phyloP scores from a whole-genome alignment of 2,888 invertebrate genomes.

The Unio pictorum region DNA sequence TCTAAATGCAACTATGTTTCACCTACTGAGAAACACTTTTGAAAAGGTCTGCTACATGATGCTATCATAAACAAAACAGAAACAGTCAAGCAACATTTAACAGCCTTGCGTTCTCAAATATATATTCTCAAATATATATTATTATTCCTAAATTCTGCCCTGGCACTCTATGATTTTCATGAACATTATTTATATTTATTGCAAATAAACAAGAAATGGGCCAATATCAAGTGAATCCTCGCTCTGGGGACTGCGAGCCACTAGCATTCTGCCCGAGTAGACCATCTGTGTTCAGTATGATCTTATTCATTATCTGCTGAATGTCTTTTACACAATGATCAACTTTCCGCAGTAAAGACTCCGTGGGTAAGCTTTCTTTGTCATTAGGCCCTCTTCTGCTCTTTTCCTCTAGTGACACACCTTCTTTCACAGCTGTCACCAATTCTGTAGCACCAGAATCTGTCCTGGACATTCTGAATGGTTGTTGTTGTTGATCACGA shows the following conservation, averaged over 20 bases:
- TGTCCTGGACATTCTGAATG: conserved; percentile 25
- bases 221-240: conserved; percentile 17
- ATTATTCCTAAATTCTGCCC: no score
- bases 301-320: conserved; percentile 22
- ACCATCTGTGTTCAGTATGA: conserved; percentile 31
- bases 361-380: conserved; percentile 29
- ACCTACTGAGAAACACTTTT: no score
- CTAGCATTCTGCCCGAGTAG: conserved; percentile 25
- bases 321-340: conserved; percentile 42
- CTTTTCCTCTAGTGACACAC: conserved; percentile 21
- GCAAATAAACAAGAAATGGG: neutral
- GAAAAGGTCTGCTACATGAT: no score
- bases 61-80: no score
- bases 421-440: conserved; percentile 30
- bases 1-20: no score
- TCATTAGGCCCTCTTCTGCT: conserved; percentile 27
- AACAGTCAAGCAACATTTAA: no score
- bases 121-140: no score
- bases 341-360: conserved; percentile 44
- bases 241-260: conserved; percentile 22
- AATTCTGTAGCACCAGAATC: conserved; percentile 6
- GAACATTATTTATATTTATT: no score
- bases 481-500: conserved; percentile 18
- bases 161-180: no score
- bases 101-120: no score